These are phyloP conservation scores for Synergus itoensis DNA, from an alignment of 2,888 invertebrate species.

Conservation along the genomic window DNA sequence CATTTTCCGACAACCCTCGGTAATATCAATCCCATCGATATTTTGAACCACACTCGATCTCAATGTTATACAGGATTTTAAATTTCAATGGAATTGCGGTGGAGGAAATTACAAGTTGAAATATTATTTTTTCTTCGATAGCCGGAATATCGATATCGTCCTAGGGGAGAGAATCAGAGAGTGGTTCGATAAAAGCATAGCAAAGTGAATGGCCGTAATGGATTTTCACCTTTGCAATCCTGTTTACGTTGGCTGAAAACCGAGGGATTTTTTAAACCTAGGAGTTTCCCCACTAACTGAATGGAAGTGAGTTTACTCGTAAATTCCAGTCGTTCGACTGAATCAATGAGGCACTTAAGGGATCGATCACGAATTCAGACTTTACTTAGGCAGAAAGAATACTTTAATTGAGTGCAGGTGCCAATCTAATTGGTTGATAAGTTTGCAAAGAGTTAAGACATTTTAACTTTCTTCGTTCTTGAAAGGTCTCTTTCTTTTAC, in stretches of 20 bases:
- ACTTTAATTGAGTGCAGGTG: conserved; percentile 7
- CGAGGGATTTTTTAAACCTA: background rate
- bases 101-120: background rate
- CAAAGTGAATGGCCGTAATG: conserved; percentile 48
- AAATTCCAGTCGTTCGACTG: conserved; percentile 8
- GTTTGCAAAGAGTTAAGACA: background rate
- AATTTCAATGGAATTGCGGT: background rate
- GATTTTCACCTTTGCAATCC: conserved; percentile 44
- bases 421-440: conserved; percentile 6
- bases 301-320: conserved; percentile 12
- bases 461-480: background rate
- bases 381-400: background rate
- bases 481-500: background rate
- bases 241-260: background rate
- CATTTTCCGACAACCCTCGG: background rate
- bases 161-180: background rate
- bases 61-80: background rate
- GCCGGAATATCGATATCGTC: background rate
- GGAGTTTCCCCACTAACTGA: background rate
- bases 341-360: conserved; percentile 19
- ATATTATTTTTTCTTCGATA: background rate
- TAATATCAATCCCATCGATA: background rate
- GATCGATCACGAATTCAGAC: conserved; percentile 6
- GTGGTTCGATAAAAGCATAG: conserved; percentile 42
- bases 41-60: conserved; percentile 1